Conservation (phyloP, 2,888 invertebrate species). For the Eulithis prunata region DNA sequence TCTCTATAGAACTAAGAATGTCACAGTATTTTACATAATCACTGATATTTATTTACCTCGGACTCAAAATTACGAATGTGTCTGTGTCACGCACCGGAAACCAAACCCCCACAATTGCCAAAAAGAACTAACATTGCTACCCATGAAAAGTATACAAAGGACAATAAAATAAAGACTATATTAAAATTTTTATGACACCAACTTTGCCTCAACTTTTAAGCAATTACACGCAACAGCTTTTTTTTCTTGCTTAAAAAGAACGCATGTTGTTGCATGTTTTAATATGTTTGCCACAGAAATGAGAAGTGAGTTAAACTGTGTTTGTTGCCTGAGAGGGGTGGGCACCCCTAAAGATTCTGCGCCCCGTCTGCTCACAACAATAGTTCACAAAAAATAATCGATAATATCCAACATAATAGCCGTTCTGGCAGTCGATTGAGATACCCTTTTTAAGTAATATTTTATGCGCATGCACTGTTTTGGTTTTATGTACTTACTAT, state of each 20-base stretch:
- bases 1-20: too few relatives aligned
- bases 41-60: slow-evolving; percentile 11
- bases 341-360: slow-evolving; percentile 75
- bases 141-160: slow-evolving; percentile 20
- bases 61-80: slow-evolving; percentile 23
- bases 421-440: slow-evolving; percentile 44
- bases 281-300: slow-evolving; percentile 30
- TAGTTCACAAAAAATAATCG: slow-evolving; percentile 79
- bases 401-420: slow-evolving; percentile 51
- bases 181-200: slow-evolving; percentile 30
- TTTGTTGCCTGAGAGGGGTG: slow-evolving; percentile 42
- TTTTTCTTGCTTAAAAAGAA: slow-evolving; percentile 22
- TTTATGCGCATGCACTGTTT: slow-evolving; percentile 53
- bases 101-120: slow-evolving; percentile 18
- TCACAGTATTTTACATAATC: not conserved
- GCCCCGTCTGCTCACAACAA: slow-evolving; percentile 69
- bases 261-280: slow-evolving; percentile 21
- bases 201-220: slow-evolving; percentile 21
- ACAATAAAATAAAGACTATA: slow-evolving; percentile 25
- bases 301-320: slow-evolving; percentile 30
- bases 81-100: slow-evolving; percentile 33
- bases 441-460: slow-evolving; percentile 36
- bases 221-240: slow-evolving; percentile 23
- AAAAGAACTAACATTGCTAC: slow-evolving; percentile 17
- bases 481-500: too few relatives aligned